These are phyloP conservation scores for Trematomus loennbergii DNA, from an alignment of 2,113 vertebrate species.

Conservation along the genomic window DNA sequence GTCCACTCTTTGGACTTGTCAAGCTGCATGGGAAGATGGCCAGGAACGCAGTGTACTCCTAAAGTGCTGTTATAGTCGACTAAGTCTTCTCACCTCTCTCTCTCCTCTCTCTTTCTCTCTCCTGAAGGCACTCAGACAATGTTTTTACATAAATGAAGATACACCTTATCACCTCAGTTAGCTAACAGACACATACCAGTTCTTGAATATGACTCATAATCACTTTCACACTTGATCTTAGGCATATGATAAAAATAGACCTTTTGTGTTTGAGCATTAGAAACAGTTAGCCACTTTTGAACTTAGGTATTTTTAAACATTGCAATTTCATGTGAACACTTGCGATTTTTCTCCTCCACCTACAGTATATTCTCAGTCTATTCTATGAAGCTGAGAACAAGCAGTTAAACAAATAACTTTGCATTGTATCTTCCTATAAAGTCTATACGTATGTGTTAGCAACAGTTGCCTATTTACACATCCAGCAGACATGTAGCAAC, in stretches of 20 bases:
- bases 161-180: not conserved
- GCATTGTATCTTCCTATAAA: not conserved
- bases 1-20: conserved; percentile 77
- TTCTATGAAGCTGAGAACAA: not conserved
- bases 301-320: not conserved
- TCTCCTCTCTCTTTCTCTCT: conserved; percentile 13
- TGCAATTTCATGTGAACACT: not conserved
- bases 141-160: too few species aligned
- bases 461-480: not conserved
- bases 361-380: not conserved
- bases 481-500: not conserved
- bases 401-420: not conserved
- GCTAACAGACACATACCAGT: not conserved
- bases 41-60: conserved; percentile 79
- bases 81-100: conserved; percentile 51
- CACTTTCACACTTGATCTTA: not conserved
- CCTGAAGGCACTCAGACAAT: not conserved
- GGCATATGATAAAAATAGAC: not conserved
- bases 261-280: not conserved
- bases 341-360: not conserved
- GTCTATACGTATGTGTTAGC: not conserved
- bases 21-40: conserved; percentile 71
- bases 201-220: conserved; percentile 1
- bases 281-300: not conserved
- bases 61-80: conserved; percentile 61